Percentiles rank a stretch among this genome's conserved stretches.
Evolutionary conservation across 1,140 invertebrate species (phyloP).

Genomic region (Adelges cooleyi): DNA sequence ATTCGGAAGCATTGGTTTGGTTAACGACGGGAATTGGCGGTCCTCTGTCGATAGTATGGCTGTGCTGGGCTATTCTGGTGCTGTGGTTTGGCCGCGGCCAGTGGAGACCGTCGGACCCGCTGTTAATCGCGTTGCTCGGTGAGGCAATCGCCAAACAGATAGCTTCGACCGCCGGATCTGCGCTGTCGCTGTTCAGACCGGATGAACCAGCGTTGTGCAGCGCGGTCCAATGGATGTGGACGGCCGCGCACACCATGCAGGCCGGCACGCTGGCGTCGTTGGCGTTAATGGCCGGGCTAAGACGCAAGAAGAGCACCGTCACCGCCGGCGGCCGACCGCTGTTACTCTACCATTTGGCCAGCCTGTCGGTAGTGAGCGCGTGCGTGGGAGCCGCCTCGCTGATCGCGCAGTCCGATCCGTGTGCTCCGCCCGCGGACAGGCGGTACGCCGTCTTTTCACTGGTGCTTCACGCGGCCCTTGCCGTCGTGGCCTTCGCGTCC

Average conservation of each 20-base stretch:
- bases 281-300: constrained; percentile 34
- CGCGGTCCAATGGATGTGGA: constrained; percentile 41
- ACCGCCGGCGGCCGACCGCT: constrained; percentile 34
- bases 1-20: constrained; percentile 42
- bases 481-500: constrained; percentile 36
- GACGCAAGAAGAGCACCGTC: constrained; percentile 5
- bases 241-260: constrained; percentile 44
- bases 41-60: constrained; percentile 41
- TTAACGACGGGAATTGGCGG: constrained; percentile 44
- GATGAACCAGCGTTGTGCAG: constrained; percentile 41
- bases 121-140: constrained; percentile 42
- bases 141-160: constrained; percentile 42
- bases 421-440: constrained; percentile 31
- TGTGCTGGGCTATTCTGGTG: constrained; percentile 42
- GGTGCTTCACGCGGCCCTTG: constrained; percentile 40
- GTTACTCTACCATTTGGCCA: constrained; percentile 45
- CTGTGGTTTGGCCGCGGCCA: constrained; percentile 44
- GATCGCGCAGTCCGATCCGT: constrained; percentile 38
- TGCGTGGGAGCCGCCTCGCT: constrained; percentile 42
- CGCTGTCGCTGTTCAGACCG: constrained; percentile 42
- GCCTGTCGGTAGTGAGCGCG: constrained; percentile 41
- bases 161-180: constrained; percentile 41
- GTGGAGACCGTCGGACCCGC: constrained; percentile 45
- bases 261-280: constrained; percentile 44
- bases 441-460: constrained; percentile 43